Conservation (phyloP, 1,140 invertebrate species). For the Meloidogyne exigua region DNA sequence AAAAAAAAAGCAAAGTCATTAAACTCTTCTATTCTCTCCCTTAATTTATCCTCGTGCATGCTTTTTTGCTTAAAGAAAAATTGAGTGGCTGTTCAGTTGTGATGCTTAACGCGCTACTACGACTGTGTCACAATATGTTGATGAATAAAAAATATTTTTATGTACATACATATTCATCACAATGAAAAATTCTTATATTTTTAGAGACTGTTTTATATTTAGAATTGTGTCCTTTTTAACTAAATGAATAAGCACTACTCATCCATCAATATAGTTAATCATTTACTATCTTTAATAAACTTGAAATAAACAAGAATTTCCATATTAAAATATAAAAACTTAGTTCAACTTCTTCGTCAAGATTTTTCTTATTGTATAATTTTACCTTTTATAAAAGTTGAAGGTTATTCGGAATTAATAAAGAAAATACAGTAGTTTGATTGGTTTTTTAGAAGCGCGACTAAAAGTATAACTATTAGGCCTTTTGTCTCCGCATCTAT, state of each 20-base stretch:
- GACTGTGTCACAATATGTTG: background rate
- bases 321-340: no score
- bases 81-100: background rate
- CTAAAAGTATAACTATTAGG: no score
- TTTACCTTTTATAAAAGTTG: no score
- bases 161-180: background rate
- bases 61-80: background rate
- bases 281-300: no score
- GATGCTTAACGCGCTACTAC: background rate
- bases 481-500: no score
- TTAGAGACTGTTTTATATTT: background rate
- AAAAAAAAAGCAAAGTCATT: background rate
- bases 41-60: background rate
- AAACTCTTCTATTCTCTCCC: background rate
- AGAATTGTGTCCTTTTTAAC: background rate
- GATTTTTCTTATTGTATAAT: no score
- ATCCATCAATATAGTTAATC: no score
- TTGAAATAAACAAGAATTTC: no score
- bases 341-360: background rate
- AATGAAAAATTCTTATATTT: background rate
- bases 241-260: background rate
- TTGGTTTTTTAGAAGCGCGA: no score
- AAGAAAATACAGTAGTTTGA: no score
- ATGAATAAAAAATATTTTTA: background rate
- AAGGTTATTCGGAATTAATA: no score